phyloP scores from a whole-genome alignment of 2,113 vertebrate genomes.

The Jacana jacana region DNA sequence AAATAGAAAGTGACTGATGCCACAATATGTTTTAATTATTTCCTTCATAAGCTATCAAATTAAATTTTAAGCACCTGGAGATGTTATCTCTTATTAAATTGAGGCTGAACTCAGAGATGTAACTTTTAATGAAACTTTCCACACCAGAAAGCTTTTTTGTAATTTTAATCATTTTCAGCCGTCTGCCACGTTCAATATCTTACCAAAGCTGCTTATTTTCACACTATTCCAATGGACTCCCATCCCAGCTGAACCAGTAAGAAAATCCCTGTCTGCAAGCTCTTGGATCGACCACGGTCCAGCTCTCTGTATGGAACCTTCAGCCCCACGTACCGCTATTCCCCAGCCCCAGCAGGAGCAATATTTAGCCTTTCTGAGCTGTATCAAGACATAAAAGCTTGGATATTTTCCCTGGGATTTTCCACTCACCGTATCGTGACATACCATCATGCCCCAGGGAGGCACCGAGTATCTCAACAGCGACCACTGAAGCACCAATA shows the following conservation, averaged over 20 bases:
- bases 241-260: background rate
- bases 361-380: background rate
- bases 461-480: fast-evolving
- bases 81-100: constrained; percentile 58
- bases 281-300: background rate
- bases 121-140: constrained; percentile 70
- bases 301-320: background rate
- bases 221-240: background rate
- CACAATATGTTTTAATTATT: constrained; percentile 72
- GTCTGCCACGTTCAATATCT: background rate
- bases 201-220: constrained; percentile 15
- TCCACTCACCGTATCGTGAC: background rate
- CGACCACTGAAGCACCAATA: background rate
- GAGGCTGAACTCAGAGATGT: constrained; percentile 31
- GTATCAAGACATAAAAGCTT: background rate
- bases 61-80: constrained; percentile 71
- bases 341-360: background rate
- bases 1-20: constrained; percentile 59
- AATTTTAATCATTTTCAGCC: constrained; percentile 37
- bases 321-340: background rate
- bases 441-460: too few relatives aligned
- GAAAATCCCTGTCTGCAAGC: background rate
- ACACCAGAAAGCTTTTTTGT: background rate
- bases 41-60: constrained; percentile 72
- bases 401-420: background rate